Conservation (phyloP, 2,797 vertebrate genomes). For the Nannoperca australis region DNA sequence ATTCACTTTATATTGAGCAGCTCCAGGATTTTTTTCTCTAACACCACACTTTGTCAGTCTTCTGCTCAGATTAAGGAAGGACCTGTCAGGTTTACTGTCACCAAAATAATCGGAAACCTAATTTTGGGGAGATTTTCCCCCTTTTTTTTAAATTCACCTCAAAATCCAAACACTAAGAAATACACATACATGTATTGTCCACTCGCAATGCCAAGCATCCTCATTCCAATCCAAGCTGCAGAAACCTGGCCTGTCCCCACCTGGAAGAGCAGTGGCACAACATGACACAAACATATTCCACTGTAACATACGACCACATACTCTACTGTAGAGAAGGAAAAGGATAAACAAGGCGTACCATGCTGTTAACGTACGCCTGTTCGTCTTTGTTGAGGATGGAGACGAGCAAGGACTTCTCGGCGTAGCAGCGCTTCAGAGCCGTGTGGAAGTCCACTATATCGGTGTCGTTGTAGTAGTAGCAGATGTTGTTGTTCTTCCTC, state of each 20-base stretch:
- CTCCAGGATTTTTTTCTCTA: not conserved
- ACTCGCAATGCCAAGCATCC: conserved; percentile 69
- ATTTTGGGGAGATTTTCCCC: not conserved
- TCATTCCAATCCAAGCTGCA: conserved; percentile 85
- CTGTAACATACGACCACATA: not conserved
- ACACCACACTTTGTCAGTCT: not conserved
- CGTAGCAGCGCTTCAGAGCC: conserved; percentile 70
- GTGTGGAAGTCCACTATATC: conserved; percentile 83
- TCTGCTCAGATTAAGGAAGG: not conserved
- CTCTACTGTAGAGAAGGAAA: not conserved
- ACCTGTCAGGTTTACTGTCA: not conserved
- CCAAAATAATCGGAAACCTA: not conserved
- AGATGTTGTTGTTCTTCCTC: conserved; percentile 83
- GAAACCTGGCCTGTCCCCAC: conserved; percentile 82
- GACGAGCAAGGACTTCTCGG: conserved; percentile 79
- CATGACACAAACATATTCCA: not conserved
- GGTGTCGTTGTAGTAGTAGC: conserved; percentile 88
- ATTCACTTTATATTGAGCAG: not conserved
- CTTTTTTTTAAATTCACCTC: not conserved
- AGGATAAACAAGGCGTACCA: conserved; percentile 66
- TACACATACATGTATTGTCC: conserved; percentile 80
- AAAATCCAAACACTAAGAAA: not conserved
- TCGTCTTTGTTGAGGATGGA: conserved; percentile 79
- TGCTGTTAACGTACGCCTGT: conserved; percentile 82
- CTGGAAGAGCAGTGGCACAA: conserved; percentile 57